Evolutionary conservation across 1,140 invertebrate genomes (phyloP).

Genomic region (Ips nitidus): DNA sequence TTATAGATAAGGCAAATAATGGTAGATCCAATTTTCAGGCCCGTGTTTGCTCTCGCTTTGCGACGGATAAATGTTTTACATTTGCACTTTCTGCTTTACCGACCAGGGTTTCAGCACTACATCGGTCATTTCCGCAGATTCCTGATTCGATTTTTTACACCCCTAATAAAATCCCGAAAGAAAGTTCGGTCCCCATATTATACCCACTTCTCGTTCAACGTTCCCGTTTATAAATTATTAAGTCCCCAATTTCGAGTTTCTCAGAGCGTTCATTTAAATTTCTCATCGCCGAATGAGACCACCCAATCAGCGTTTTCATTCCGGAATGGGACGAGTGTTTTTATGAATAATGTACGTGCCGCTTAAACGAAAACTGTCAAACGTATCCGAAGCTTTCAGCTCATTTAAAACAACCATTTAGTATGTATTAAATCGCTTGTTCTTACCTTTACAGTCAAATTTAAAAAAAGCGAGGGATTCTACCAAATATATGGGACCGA

Average conservation of each 20-base stretch:
- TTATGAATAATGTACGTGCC: constrained; percentile 11
- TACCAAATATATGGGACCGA: not conserved
- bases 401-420: not conserved
- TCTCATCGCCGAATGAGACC: constrained; percentile 14
- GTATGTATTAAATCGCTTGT: constrained; percentile 7
- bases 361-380: constrained; percentile 13
- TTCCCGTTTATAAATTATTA: constrained; percentile 2
- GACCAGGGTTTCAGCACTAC: too few relatives aligned
- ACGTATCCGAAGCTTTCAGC: constrained; percentile 13
- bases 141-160: too few relatives aligned
- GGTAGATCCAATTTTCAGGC: constrained; percentile 49
- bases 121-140: too few relatives aligned
- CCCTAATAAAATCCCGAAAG: too few relatives aligned
- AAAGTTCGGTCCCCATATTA: too few relatives aligned
- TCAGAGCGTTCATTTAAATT: constrained; percentile 9
- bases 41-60: constrained; percentile 23
- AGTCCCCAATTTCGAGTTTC: constrained; percentile 6
- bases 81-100: constrained; percentile 1
- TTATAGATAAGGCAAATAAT: constrained; percentile 53
- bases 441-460: not conserved
- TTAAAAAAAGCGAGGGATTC: constrained; percentile 1
- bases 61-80: constrained; percentile 8
- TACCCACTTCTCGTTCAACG: too few relatives aligned
- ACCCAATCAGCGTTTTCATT: constrained; percentile 8
- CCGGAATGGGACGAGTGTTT: constrained; percentile 13